Conservation (phyloP, 2,797 vertebrate genomes). For the Neosalanx taihuensis region DNA sequence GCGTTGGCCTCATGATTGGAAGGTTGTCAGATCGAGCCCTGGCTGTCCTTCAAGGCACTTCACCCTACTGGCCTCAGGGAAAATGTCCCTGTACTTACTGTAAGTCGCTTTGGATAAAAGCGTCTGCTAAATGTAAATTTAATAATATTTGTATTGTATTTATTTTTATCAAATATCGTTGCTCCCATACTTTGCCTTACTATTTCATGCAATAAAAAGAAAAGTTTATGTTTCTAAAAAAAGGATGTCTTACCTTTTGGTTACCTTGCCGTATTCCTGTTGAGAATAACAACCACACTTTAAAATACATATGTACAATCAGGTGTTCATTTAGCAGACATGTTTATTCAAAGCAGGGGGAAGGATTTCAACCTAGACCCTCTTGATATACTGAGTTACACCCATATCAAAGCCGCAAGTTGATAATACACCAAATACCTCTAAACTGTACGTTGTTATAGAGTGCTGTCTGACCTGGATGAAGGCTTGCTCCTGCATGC, state of each 20-base stretch:
- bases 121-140: too few relatives aligned
- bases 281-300: constrained; percentile 17
- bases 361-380: too few relatives aligned
- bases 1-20: too few relatives aligned
- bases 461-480: constrained; percentile 56
- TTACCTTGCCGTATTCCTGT: constrained; percentile 73
- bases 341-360: too few relatives aligned
- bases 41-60: too few relatives aligned
- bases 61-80: too few relatives aligned
- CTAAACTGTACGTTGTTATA: constrained; percentile 9
- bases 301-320: background rate
- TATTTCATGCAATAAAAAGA: background rate
- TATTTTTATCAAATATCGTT: background rate
- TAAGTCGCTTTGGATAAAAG: too few relatives aligned
- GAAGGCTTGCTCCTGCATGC: constrained; percentile 72
- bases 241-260: constrained; percentile 63
- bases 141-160: background rate
- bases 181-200: background rate
- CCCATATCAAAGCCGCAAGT: background rate
- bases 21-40: too few relatives aligned
- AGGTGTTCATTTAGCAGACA: background rate
- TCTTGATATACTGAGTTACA: background rate
- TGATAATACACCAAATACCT: background rate
- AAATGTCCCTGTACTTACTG: too few relatives aligned
- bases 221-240: background rate